Evolutionary conservation across 2,797 vertebrate species (phyloP).

Genomic region (Threskiornis aethiopicus): DNA sequence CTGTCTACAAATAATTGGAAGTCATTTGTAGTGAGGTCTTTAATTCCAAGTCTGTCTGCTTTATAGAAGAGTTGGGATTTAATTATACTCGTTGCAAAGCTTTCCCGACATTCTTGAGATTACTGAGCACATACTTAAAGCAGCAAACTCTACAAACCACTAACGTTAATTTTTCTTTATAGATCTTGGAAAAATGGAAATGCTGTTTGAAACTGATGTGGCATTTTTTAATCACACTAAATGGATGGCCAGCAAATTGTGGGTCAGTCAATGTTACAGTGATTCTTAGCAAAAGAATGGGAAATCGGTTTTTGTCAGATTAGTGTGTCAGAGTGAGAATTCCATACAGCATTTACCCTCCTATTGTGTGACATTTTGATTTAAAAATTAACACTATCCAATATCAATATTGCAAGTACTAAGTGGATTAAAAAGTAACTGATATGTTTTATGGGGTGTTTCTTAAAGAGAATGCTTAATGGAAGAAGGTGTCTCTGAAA

Average conservation of each 20-base stretch:
- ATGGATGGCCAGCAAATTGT: background rate
- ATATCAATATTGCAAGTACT: background rate
- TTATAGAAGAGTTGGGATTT: constrained; percentile 11
- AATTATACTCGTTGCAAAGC: constrained; percentile 1
- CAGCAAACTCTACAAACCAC: background rate
- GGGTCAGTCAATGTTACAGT: background rate
- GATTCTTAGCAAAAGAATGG: background rate
- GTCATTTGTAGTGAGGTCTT: background rate
- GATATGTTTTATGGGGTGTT: background rate
- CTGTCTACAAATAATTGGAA: constrained; percentile 7
- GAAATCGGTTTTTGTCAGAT: background rate
- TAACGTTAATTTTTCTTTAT: background rate
- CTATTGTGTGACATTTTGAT: background rate
- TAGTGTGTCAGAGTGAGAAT: background rate
- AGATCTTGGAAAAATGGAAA: background rate
- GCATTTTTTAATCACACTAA: background rate
- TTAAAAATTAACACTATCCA: background rate
- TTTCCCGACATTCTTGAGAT: background rate
- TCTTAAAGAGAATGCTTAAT: background rate
- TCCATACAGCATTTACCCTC: background rate
- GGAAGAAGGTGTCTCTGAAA: background rate
- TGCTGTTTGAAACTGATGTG: background rate
- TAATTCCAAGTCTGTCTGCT: background rate
- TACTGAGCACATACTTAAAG: background rate
- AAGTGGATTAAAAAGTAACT: constrained; percentile 8